Evolutionary conservation across 2,888 invertebrate genomes (phyloP).

Genomic region (Amblyteles armatorius): DNA sequence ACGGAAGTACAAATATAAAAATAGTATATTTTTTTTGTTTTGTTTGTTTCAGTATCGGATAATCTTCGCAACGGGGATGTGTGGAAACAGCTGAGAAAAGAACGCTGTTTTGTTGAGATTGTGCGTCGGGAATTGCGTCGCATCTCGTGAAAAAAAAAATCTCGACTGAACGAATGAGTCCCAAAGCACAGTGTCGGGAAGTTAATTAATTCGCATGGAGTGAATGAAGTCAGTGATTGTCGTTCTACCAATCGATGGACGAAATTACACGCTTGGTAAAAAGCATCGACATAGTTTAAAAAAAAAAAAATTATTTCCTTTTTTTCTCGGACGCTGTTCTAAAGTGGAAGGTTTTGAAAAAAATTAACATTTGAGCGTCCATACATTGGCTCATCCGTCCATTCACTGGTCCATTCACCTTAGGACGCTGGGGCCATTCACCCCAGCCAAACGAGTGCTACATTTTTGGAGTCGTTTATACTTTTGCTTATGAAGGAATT

Average conservation of each 20-base stretch:
- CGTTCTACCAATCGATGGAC: background rate
- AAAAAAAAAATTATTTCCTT: background rate
- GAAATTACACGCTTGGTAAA: background rate
- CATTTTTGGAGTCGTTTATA: too few relatives aligned
- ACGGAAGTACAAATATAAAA: slow-evolving; percentile 65
- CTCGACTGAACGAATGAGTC: slow-evolving; percentile 39
- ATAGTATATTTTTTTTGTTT: slow-evolving; percentile 51
- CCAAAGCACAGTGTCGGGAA: slow-evolving; percentile 3
- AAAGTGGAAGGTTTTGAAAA: background rate
- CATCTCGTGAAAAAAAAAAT: slow-evolving; percentile 47
- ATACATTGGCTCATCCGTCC: background rate
- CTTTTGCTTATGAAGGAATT: too few relatives aligned
- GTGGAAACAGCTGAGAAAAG: slow-evolving; percentile 28
- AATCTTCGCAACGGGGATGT: slow-evolving; percentile 48
- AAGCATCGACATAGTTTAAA: background rate
- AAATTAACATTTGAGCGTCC: background rate
- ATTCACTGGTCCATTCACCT: background rate
- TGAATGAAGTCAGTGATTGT: background rate
- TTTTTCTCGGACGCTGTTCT: background rate
- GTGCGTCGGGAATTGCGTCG: slow-evolving; percentile 54
- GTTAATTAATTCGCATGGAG: background rate
- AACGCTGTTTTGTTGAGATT: slow-evolving; percentile 52
- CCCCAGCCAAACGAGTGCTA: too few relatives aligned
- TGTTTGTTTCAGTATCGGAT: slow-evolving; percentile 31
- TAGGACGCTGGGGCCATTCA: background rate